Base-by-base conservation (phyloP, 2,888 invertebrate genomes). In the Nowickia ferox region DNA sequence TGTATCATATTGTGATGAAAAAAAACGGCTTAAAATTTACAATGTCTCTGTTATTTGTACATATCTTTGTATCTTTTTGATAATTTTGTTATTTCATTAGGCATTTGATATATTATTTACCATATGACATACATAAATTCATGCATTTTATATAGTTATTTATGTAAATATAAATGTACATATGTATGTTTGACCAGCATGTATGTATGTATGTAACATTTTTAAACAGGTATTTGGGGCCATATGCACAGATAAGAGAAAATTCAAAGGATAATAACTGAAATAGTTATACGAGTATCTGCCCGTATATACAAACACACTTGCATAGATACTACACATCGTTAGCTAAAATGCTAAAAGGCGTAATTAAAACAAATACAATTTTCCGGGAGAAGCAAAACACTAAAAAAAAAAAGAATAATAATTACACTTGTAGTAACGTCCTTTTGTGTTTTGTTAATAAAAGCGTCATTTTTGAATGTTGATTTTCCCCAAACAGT, bases 121-220 rank as follows among this genome's bases (percentile, higher is more conserved):
- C 6, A 30, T 30, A 61, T 78, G 53, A 44, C 72, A 81, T 30
- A 30, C 13, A 22, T 22, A 30, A 13, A 61, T 74, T 40, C 57
- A 66, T 80, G 40, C 40, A 59, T 79, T 53, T 71, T 19, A 46
- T 46, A 51, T 72, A 68, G 68, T 61, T 74, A 68, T 5, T 30
- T 74, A 80, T 81, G 51, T 74, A 61, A 48, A 6, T 30, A 30
- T 30, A 6, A 6, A 30, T 30, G 30, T 30, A 30, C 40, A 6
- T 30, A 30, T 30, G 30, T 30, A 30, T 48, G 65, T 81, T 81
- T 81, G 80, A 81, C 74, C 72, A 66, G 74, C 80, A 74, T 81
- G 66, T 66, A 81, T 30, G 30, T 30, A 30, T 30, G 30, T 6
- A 6, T 59, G 59, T 13, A 59, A 53, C 53, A 75, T 75, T 44